A percentile compares a stretch with the other conserved stretches of the same genome.
These are phyloP conservation scores for Platysteira castanea DNA, from an alignment of 2,113 vertebrate species.

Conservation along the genomic window DNA sequence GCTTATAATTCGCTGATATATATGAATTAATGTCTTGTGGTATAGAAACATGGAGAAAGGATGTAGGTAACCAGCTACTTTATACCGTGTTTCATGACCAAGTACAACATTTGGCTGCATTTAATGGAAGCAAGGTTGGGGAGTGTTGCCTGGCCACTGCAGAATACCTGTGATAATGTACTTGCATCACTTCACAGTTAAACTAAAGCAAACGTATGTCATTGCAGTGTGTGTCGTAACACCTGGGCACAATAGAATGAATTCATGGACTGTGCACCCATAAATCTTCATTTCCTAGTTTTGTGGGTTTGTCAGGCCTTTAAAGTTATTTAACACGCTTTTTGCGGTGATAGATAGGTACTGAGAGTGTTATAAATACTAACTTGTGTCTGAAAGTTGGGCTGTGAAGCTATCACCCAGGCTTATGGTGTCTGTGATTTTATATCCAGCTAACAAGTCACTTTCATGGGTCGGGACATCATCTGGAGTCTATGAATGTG, in stretches of 20 bases:
- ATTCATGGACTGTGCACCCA: constrained; percentile 21
- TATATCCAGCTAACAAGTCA: constrained; percentile 36
- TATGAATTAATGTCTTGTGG: background rate
- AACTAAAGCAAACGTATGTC: background rate
- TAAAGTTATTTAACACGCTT: constrained; percentile 60
- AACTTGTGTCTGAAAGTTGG: constrained; percentile 67
- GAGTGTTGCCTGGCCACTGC: background rate
- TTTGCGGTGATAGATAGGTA: constrained; percentile 51
- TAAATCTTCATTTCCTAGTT: constrained; percentile 45
- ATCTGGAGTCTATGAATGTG: constrained; percentile 55
- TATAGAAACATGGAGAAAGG: background rate
- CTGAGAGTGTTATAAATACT: constrained; percentile 51
- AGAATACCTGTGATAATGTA: background rate
- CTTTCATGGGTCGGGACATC: constrained; percentile 30
- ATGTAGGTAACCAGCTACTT: background rate
- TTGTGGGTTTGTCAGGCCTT: constrained; percentile 38
- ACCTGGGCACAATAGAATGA: constrained; percentile 4
- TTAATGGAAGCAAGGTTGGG: background rate
- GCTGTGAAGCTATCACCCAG: constrained; percentile 63
- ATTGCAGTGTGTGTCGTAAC: background rate
- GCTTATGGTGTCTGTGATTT: constrained; percentile 62
- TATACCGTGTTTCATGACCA: background rate
- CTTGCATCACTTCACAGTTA: constrained; percentile 10
- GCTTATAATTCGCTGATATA: background rate
- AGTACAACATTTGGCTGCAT: background rate